Conservation (phyloP, 2,113 vertebrate species). For the Phrynosoma platyrhinos region DNA sequence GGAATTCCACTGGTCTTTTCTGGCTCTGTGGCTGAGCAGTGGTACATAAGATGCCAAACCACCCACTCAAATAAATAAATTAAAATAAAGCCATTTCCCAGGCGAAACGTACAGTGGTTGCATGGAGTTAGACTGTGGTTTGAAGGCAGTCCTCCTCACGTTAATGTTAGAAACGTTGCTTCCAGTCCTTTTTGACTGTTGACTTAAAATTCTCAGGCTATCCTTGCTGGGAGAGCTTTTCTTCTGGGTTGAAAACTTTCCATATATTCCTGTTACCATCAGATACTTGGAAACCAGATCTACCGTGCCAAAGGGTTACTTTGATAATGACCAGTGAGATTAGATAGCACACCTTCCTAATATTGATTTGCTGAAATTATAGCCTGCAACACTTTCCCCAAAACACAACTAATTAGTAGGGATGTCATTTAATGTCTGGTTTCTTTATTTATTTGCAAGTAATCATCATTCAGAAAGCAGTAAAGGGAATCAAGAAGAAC, state of each 20-base stretch:
- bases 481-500: neutral
- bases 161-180: neutral
- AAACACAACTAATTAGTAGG: slow-evolving; percentile 32
- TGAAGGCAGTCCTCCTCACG: neutral
- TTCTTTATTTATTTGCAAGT: slow-evolving; percentile 13
- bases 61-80: neutral
- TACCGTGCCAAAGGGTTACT: neutral
- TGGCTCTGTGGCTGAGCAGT: neutral
- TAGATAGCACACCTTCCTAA: neutral
- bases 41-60: neutral
- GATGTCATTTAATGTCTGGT: neutral
- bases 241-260: neutral
- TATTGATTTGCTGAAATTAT: slow-evolving; percentile 12
- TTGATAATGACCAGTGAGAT: neutral
- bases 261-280: neutral
- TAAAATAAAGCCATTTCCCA: too few species aligned
- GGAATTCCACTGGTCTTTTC: neutral
- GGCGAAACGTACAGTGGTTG: neutral
- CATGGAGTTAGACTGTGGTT: neutral
- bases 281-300: slow-evolving; percentile 5
- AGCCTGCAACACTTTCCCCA: neutral
- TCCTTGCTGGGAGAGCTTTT: neutral
- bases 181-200: neutral
- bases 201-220: neutral
- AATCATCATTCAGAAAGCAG: neutral